Conservation (phyloP, 2,113 vertebrate species). For the Saccopteryx leptura region DNA sequence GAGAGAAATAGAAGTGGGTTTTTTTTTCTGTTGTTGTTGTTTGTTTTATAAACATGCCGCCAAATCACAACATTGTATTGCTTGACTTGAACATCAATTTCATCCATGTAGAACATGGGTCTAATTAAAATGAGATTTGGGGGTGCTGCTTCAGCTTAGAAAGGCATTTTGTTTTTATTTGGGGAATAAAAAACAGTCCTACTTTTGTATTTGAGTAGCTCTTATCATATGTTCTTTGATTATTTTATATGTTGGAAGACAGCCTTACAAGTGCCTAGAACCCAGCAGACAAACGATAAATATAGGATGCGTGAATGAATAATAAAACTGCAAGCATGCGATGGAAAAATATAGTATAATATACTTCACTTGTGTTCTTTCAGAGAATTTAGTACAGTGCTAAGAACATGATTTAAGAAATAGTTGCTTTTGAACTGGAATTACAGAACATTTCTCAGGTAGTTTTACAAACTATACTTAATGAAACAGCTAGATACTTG, state of each 20-base stretch:
- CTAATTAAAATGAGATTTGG: neutral
- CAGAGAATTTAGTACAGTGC: neutral
- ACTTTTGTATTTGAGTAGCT: neutral
- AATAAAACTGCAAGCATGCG: neutral
- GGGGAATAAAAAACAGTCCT: neutral
- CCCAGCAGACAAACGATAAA: neutral
- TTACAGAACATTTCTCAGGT: neutral
- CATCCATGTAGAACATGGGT: neutral
- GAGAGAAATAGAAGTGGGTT: neutral
- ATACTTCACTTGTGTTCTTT: neutral
- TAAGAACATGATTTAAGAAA: neutral
- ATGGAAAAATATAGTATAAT: neutral
- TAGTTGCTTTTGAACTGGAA: neutral
- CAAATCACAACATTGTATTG: neutral
- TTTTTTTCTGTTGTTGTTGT: neutral
- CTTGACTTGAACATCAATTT: slow-evolving; percentile 25
- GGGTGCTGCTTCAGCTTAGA: neutral
- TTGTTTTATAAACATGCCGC: neutral
- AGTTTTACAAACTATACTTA: neutral
- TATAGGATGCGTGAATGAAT: neutral
- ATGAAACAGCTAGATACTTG: neutral
- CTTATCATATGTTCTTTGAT: neutral
- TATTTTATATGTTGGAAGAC: neutral
- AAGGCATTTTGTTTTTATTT: neutral
- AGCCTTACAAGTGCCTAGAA: neutral